Base-by-base conservation (phyloP, 2,888 invertebrate species). In the Microlaimidae sp. region DNA sequence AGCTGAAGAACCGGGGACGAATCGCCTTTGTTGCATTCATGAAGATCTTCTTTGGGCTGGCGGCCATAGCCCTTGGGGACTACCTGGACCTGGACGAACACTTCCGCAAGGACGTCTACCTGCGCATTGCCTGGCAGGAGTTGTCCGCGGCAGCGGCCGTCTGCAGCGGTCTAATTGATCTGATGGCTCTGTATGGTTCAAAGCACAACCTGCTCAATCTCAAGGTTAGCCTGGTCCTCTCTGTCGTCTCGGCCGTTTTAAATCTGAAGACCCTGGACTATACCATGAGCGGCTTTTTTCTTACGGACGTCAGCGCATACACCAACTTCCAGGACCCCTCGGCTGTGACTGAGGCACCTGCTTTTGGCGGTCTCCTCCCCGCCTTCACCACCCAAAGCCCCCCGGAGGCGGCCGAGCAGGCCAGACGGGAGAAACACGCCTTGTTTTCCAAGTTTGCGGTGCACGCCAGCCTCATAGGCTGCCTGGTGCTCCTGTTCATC, bases 41-140 rank as follows among this genome's bases (percentile, higher is more conserved):
- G 51, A 68, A 69, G 52, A 57, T 67, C 13, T 55, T 62, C 26
- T 56, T 65, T 24, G 59, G 60, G 7, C 52, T 69, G 13, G 61
- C 63, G 24, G 57, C 63, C 2, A 57, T 67, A 4, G 65, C 62
- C 10, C 53, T 69, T 13, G 64, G 65, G 28, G 63, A 62, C 26
- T 69, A 67, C 51, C 58, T 66, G 21, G n/a, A n/a, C n/a, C n/a
- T n/a, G n/a, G n/a, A n/a, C n/a, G 67, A 67, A 53, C 67, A 65
- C 52, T 62, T 63, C 46, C 61, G 61, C 17, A 54, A 57, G 10
- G 63, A 65, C 29, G 62, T 62, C 38, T 67, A 64, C 61, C 64
- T 67, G 54, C 62, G 65, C 55, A 66, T 68, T 42, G 65, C 63
- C 1, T 54, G 65, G 51, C 67, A 69, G 25, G 65, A 66, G 55